Evolutionary conservation across 2,888 invertebrate species (phyloP), one percentile per base, ranked within the genome.

Genomic region (Amblyteles armatorius): DNA sequence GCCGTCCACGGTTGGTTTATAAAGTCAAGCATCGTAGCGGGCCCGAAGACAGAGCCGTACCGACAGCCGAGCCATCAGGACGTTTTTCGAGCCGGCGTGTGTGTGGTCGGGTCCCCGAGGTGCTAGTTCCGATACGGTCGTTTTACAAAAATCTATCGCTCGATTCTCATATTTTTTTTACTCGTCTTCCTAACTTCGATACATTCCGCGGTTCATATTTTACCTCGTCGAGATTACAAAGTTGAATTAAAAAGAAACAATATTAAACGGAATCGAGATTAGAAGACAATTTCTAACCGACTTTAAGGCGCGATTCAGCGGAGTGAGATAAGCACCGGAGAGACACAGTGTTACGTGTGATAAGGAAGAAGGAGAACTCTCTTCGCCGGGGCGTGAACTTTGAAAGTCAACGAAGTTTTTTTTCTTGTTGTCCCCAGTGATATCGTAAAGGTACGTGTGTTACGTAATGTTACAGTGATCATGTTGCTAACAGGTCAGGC

Each of bases 11-110:
- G 89, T 88, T 88, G 91, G 93, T 93, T 93, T 94, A 94, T 94
- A 94, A 94, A 94, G 93, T 93, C 92, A 90, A 92, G 90, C 89
- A 90, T 90, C 90, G 90, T 89, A 91, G 91, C 91, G 89, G 91
- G 90, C 90, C 89, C 92, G 90, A 91, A 91, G 93, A 94, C 94
- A 94, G 94, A 94, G 90, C 92, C 92, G 93, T 92, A 92, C 91
- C 93, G 93, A 92, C 94, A 93, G 92, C 91, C 92, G 88, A 92
- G 90, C 92, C 90, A 91, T 92, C 92, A 92, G 91, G 92, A 88
- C 92, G 90, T 90, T 85, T 85, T 83, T 85, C 73, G 86, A 86
- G 87, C 83, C 85, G 88, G 89, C 86, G 90, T 86, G 87, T 84
- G 90, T 90, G 91, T 90, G 91, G 87, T 88, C 90, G 87, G 82